phyloP scores from a whole-genome alignment of 2,888 invertebrate genomes.

The Eupithecia exiguata region DNA sequence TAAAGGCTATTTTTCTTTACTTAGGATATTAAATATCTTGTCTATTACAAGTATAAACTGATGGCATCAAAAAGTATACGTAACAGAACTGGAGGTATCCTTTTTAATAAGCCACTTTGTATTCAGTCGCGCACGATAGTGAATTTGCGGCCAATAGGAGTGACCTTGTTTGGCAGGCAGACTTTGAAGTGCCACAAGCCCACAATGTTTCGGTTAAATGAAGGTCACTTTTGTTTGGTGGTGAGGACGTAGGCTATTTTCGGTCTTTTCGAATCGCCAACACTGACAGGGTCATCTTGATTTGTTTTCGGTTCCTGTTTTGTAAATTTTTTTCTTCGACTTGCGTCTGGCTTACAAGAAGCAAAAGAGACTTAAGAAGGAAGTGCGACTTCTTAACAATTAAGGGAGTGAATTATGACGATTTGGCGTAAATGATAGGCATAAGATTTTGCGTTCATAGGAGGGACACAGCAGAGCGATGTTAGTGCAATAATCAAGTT shows the following conservation, averaged over 20 bases:
- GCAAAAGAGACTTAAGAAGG: no score
- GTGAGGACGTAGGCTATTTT: neutral
- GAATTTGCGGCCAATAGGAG: constrained; percentile 25
- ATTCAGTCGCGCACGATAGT: constrained; percentile 38
- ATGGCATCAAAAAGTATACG: neutral
- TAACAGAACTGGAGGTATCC: constrained; percentile 23
- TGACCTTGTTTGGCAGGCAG: constrained; percentile 33
- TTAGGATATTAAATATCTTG: no score
- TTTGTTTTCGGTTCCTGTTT: neutral
- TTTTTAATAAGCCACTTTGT: constrained; percentile 46
- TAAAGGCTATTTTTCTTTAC: no score
- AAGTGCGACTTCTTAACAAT: neutral
- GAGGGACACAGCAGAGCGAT: no score
- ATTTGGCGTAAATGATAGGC: no score
- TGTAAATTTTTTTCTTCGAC: neutral
- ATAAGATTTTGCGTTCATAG: no score
- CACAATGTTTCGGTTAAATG: constrained; percentile 18
- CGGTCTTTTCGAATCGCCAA: neutral
- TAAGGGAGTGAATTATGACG: no score
- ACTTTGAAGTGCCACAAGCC: constrained; percentile 26
- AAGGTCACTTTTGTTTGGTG: neutral
- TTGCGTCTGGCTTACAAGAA: no score
- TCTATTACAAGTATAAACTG: neutral
- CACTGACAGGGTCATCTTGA: neutral
- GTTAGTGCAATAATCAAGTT: no score